Evolutionary conservation across 2,888 invertebrate species (phyloP).

Genomic region (Cactoblastis cactorum): DNA sequence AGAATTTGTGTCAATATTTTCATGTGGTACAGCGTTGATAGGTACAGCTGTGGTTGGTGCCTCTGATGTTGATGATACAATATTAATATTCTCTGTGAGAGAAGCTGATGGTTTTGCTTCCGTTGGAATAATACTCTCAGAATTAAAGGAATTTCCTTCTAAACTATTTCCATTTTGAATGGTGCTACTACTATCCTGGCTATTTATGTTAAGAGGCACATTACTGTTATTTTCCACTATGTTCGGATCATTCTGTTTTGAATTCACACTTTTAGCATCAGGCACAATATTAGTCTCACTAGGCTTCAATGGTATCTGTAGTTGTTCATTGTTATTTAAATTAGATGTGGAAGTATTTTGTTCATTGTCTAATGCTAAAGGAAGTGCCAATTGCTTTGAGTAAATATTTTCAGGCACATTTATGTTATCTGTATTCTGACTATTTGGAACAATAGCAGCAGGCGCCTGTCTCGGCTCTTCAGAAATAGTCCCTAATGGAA

Average conservation of each 20-base stretch:
- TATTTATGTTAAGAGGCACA: constrained; percentile 2
- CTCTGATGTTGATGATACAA: background rate
- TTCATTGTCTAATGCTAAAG: constrained; percentile 31
- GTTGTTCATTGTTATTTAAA: constrained; percentile 25
- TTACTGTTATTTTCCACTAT: constrained; percentile 1
- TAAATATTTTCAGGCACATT: constrained; percentile 38
- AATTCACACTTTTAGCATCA: constrained; percentile 24
- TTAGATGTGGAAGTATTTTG: constrained; percentile 36
- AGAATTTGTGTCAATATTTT: background rate
- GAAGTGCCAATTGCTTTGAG: constrained; percentile 29
- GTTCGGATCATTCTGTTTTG: constrained; percentile 1
- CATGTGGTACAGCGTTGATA: background rate
- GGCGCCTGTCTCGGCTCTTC: constrained; percentile 21
- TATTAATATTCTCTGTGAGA: background rate
- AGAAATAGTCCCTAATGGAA: constrained; percentile 4
- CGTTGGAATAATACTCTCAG: background rate
- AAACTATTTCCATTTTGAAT: constrained; percentile 15
- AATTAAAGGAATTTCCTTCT: background rate
- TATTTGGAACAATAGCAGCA: constrained; percentile 24
- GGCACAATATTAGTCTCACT: constrained; percentile 27
- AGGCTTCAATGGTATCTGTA: constrained; percentile 26
- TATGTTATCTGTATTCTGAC: constrained; percentile 25
- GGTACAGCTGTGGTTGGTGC: background rate
- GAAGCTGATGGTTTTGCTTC: background rate
- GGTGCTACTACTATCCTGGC: background rate